Base-by-base conservation (phyloP, 2,113 vertebrate species). In the Ailuropoda melanoleuca region DNA sequence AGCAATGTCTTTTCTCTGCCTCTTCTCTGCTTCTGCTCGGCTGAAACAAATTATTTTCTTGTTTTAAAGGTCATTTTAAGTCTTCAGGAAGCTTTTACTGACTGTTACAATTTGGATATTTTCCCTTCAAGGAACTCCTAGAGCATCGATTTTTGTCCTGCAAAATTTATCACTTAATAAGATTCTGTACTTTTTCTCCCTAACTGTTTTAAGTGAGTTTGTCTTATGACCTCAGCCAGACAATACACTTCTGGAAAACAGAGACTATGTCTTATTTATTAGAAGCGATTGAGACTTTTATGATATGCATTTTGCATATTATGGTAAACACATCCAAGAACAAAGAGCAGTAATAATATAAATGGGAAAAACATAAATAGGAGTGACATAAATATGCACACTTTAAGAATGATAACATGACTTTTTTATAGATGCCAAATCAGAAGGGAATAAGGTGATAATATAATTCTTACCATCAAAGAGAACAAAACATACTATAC, bases 111-210 rank as follows among this genome's bases (percentile, higher is more conserved):
- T 97, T 95, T 83, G 39, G 29, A 95, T 88, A 77, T 46, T 50
- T 75, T 92, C 17, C 53, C n/a, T 77, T 91, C 17, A 77, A 95
- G 46, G 46, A 89, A 93, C 4, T 48, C 39, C 26, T 29, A 93
- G 58, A 60, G n/a, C 64, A 95, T 68, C 0, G 31, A 37, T 70
- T 87, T 97, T 97, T 82, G 37, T 85, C 62, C 70, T 93, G 62
- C 1, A 53, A 95, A 93, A 95, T 86, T 75, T 56, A 95, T 85
- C 56, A 72, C n/a, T 96, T 88, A 70, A 75, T 91, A 90, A 82
- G 53, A 37, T 56, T 94, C 18, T 53, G 34, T 75, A 56, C 60
- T 70, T 94, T 95, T 94, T 78, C 43, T 15, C 31, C 31, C 39
- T 78, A 58, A 70, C 82, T 88, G 68, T 96, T 92, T 83, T 90